Conservation (phyloP, 2,888 invertebrate genomes). For the Agrilus cyanescens region DNA sequence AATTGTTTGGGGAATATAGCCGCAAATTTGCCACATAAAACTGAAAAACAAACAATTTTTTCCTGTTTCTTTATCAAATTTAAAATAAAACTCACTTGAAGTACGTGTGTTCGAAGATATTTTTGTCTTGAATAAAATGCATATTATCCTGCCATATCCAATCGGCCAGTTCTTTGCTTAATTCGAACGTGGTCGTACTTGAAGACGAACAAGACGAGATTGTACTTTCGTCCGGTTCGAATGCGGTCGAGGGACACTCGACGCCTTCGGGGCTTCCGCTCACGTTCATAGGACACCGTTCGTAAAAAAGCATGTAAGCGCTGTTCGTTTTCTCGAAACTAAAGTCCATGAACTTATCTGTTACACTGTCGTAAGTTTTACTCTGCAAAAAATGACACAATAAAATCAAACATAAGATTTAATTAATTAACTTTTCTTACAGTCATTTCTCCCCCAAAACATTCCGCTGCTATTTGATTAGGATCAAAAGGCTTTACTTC, state of each 20-base stretch:
- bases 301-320: conserved; percentile 95
- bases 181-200: conserved; percentile 37
- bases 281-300: conserved; percentile 48
- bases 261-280: conserved; percentile 30
- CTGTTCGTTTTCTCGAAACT: conserved; percentile 96
- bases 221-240: conserved; percentile 20
- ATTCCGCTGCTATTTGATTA: conserved; percentile 86
- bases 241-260: conserved; percentile 25
- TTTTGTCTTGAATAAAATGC: conserved; percentile 89
- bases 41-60: conserved; percentile 36
- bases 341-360: conserved; percentile 95
- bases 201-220: conserved; percentile 14
- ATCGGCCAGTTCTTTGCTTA: conserved; percentile 73
- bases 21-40: conserved; percentile 95
- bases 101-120: conserved; percentile 92
- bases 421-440: conserved; percentile 35
- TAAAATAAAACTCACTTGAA: conserved; percentile 57
- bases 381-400: conserved; percentile 47
- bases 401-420: conserved; percentile 2
- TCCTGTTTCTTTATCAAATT: not conserved
- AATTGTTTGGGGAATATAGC: conserved; percentile 82
- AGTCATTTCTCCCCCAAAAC: conserved; percentile 96
- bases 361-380: conserved; percentile 92
- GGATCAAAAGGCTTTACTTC: conserved; percentile 93
- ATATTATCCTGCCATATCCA: conserved; percentile 98